Conservation (phyloP, 2,797 vertebrate genomes). For the Sphaeramia orbicularis region DNA sequence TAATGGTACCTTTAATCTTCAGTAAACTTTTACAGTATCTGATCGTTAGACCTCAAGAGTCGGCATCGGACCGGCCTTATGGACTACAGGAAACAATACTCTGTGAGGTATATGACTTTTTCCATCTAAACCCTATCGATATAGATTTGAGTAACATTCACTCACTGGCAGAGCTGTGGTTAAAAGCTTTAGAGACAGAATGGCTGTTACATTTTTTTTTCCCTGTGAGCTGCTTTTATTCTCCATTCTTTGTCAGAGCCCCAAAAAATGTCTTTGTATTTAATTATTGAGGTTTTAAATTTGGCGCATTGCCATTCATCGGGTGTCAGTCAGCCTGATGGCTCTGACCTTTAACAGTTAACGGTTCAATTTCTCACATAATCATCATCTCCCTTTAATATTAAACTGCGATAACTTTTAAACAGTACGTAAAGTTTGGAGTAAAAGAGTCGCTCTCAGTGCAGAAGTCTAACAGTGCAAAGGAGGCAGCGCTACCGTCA, state of each 20-base stretch:
- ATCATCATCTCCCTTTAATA: slow-evolving; percentile 72
- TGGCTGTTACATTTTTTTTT: slow-evolving; percentile 59
- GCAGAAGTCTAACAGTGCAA: slow-evolving; percentile 49
- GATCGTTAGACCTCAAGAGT: slow-evolving; percentile 12
- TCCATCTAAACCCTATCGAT: slow-evolving; percentile 57
- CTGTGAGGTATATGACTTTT: slow-evolving; percentile 40
- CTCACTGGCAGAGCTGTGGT: slow-evolving; percentile 38
- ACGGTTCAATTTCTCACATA: slow-evolving; percentile 73
- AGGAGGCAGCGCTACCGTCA: slow-evolving; percentile 15
- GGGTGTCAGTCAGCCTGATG: slow-evolving; percentile 74
- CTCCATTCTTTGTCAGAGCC: slow-evolving; percentile 54
- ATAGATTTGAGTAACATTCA: slow-evolving; percentile 32
- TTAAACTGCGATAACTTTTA: slow-evolving; percentile 72
- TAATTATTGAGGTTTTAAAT: slow-evolving; percentile 77
- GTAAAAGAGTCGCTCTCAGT: slow-evolving; percentile 56
- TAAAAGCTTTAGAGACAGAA: slow-evolving; percentile 75
- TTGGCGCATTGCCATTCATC: slow-evolving; percentile 66
- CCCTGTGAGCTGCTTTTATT: slow-evolving; percentile 57
- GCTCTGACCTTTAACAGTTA: slow-evolving; percentile 77
- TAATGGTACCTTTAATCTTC: slow-evolving; percentile 5
- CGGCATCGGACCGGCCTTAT: slow-evolving; percentile 1
- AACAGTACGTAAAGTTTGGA: slow-evolving; percentile 67
- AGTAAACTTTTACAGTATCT: slow-evolving; percentile 11
- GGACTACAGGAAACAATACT: slow-evolving; percentile 33
- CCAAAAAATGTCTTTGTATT: slow-evolving; percentile 64